Evolutionary conservation across 2,888 invertebrate species (phyloP), one percentile per base, ranked within the genome.

Genomic region (Myopa tessellatipennis): DNA sequence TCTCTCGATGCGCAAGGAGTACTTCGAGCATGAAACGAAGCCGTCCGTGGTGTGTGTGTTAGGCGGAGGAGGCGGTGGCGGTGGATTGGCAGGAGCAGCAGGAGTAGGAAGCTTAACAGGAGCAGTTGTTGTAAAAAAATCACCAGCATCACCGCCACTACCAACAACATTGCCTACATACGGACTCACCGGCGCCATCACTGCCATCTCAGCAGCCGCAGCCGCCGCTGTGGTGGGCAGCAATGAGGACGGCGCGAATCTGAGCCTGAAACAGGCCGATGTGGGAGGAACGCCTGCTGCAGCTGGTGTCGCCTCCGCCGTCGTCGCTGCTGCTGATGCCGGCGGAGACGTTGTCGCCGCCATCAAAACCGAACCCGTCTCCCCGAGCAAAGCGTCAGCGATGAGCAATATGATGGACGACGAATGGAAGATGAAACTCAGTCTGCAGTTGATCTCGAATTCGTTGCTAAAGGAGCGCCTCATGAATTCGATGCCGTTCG

Each of bases 401-500:
- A 82, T 80, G 77, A 38, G 85, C 65, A 79, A 83, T 76, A 82
- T 87, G 78, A 81, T 87, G 77, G 87, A 85, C 79, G 89, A 89
- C 77, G 89, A 89, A 78, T 89, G 89, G 89, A 89, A 89, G 83
- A 89, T 89, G 89, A 89, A 89, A 83, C 83, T 89, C 60, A 88
- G 89, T 80, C 84, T 89, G 82, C 89, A 89, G 82, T 83, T 89
- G 71, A 89, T 89, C 79, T 89, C 89, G 74, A 89, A 89, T 84
- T 88, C 89, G 60, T 84, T 89, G 83, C 86, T 89, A 80, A 89
- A 89, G 83, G 89, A 89, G 83, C 87, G 89, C 50, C 82, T 89
- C 71, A 85, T 89, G 83, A 89, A 89, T 81, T 87, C 87, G 34
- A 88, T 89, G 86, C 89, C 88, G 82, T 89, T 87, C 83, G 86